Conservation (phyloP, 2,888 invertebrate species). For the Athetis lepigone region DNA sequence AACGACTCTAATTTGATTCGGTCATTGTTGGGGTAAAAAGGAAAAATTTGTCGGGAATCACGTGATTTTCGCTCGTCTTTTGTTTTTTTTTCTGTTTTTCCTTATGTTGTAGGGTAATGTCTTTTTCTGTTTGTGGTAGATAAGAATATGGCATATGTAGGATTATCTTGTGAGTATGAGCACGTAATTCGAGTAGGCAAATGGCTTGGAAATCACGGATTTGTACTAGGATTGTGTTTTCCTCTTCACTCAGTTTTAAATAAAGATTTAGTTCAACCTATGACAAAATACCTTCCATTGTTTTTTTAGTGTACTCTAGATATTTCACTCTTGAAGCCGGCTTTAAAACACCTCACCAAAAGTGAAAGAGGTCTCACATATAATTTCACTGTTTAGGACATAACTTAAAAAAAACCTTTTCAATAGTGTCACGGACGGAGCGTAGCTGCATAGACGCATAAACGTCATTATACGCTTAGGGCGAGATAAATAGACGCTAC, state of each 20-base stretch:
- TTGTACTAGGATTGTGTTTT: not conserved
- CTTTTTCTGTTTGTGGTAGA: slow-evolving; percentile 4
- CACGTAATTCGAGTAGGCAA: slow-evolving; percentile 20
- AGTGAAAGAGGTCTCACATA: too few species aligned
- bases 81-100: slow-evolving; percentile 41
- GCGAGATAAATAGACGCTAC: too few species aligned
- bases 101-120: slow-evolving; percentile 28
- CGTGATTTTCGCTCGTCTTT: slow-evolving; percentile 44
- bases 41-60: slow-evolving; percentile 26
- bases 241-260: not conserved
- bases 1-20: slow-evolving; percentile 25
- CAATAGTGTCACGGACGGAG: too few species aligned
- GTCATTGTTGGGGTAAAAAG: slow-evolving; percentile 26
- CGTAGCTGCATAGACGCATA: too few species aligned
- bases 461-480: too few species aligned
- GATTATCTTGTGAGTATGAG: slow-evolving; percentile 25
- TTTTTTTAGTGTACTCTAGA: too few species aligned
- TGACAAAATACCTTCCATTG: too few species aligned
- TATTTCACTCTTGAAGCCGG: too few species aligned
- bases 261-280: not conserved
- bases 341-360: too few species aligned
- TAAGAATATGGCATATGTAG: slow-evolving; percentile 22
- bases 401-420: too few species aligned
- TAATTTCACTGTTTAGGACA: too few species aligned
- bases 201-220: slow-evolving; percentile 15